phyloP scores from a whole-genome alignment of 37 sponge, comb jelly and placozoan genomes.

The Cliona cf. orientalis region DNA sequence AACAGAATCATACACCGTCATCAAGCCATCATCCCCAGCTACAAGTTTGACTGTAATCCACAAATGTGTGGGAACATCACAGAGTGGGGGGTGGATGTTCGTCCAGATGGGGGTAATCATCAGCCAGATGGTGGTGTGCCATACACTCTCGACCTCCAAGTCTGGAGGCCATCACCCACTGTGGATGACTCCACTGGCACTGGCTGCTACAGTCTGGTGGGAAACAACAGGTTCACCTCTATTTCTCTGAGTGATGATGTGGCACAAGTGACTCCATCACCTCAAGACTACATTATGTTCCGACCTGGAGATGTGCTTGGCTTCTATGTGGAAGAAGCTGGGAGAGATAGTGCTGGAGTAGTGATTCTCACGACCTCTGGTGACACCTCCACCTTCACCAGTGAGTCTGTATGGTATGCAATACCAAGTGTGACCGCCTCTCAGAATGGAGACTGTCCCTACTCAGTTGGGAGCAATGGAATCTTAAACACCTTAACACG shows the following conservation, averaged over 20 bases:
- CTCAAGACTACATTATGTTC: slow-evolving; percentile 12
- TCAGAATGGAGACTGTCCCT: neutral
- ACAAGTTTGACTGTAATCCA: slow-evolving; percentile 39
- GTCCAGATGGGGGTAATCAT: slow-evolving; percentile 1
- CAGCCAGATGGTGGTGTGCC: too few species aligned
- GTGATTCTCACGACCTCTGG: too few species aligned
- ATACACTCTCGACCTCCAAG: slow-evolving; percentile 37
- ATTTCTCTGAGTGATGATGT: slow-evolving; percentile 3
- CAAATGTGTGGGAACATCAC: slow-evolving; percentile 49
- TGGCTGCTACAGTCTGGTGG: slow-evolving; percentile 29
- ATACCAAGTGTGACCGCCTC: neutral
- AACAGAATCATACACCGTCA: too few species aligned
- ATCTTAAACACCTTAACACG: slow-evolving; percentile 1
- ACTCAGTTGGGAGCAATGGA: slow-evolving; percentile 6
- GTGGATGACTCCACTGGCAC: neutral
- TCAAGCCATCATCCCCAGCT: slow-evolving; percentile 37
- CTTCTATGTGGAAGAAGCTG: slow-evolving; percentile 5
- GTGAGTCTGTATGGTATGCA: slow-evolving; percentile 15
- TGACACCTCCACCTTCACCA: neutral
- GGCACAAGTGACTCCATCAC: neutral
- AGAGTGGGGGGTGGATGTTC: slow-evolving; percentile 34
- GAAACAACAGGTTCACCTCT: slow-evolving; percentile 3
- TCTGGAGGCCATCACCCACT: slow-evolving; percentile 45
- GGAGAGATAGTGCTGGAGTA: too few species aligned
- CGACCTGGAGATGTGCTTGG: slow-evolving; percentile 59